These are phyloP conservation scores for Ctenopoma kingsleyae DNA, from an alignment of 2,797 vertebrate species.

Conservation along the genomic window DNA sequence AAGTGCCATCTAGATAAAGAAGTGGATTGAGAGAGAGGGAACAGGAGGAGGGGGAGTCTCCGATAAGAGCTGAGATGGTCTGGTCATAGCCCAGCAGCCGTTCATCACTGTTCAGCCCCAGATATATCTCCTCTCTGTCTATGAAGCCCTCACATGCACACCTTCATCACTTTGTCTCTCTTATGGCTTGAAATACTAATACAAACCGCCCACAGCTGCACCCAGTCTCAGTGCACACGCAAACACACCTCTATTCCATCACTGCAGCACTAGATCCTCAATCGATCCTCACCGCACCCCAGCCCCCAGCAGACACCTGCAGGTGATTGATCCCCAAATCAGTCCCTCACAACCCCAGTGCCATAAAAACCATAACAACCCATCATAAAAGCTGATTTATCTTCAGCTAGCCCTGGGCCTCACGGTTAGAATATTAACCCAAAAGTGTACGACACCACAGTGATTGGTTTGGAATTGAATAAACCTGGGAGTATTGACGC, in stretches of 20 bases:
- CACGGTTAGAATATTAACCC: conserved; percentile 84
- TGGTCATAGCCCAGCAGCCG: conserved; percentile 85
- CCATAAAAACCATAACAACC: conserved; percentile 87
- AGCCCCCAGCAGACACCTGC: conserved; percentile 76
- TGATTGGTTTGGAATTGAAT: conserved; percentile 88
- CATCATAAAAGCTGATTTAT: conserved; percentile 91
- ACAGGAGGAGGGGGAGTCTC: conserved; percentile 20
- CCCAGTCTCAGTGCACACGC: conserved; percentile 55
- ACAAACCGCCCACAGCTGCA: conserved; percentile 60
- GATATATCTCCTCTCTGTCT: conserved; percentile 78
- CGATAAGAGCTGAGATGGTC: conserved; percentile 78
- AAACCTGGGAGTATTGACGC: conserved; percentile 82
- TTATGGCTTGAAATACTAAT: conserved; percentile 40
- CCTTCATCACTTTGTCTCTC: conserved; percentile 71
- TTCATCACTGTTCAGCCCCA: conserved; percentile 79
- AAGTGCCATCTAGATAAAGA: conserved; percentile 81
- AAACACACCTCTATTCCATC: conserved; percentile 70
- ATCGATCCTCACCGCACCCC: conserved; percentile 76
- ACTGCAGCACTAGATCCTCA: conserved; percentile 69
- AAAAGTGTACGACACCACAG: conserved; percentile 86
- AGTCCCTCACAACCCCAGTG: conserved; percentile 83
- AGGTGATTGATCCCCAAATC: conserved; percentile 89
- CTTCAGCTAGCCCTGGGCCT: conserved; percentile 68
- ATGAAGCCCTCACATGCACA: conserved; percentile 57
- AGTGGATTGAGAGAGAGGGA: conserved; percentile 66